Base-by-base conservation (phyloP, 1,140 invertebrate genomes). In the Atta cephalotes region DNA sequence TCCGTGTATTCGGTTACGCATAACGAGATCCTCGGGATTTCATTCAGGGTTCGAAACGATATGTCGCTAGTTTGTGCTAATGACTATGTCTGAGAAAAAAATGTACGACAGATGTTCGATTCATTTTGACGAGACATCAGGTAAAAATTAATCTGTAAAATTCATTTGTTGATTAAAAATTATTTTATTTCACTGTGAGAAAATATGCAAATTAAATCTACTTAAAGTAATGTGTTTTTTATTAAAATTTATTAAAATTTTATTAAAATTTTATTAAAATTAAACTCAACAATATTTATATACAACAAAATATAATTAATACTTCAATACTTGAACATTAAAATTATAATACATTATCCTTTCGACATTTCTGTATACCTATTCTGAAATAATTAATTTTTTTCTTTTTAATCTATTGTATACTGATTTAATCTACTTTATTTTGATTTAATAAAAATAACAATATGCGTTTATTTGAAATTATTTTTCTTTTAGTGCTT, bases 1-100 rank as follows among this genome's bases (percentile, higher is more conserved):
- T 91, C 89, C 92, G 91, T 92, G 89, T 94, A 93, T 90, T 92
- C 93, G 89, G 94, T 94, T 94, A 94, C 94, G 92, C 93, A 93
- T 94, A 94, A 94, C 92, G 89, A 94, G 93, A 94, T 94, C 91
- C 90, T 89, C 80, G 79, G 90, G 91, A 94, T 93, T 93, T 93
- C 89, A 92, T 80, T 25, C 25, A 76, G 91, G 85, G 70, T 56
- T 56, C 63, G 58, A 31, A 56, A 72, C 66, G 87, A 72, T 35
- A 81, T 70, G 72, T 71, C 87, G 70, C 80, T 74, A 68, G 60
- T 84, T 86, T 78, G 79, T 89, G 81, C 90, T 93, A 93, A 94
- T 93, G 89, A 92, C 84, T 62, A 56, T 18, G 31, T 79, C 60
- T 25, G 39, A 4, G 76, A 18, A 80, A 68, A 86, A 86, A 89